A percentile compares a stretch with the other conserved stretches of the same genome.
Evolutionary conservation across 1,140 invertebrate species (phyloP).

Genomic region (Tetramorium parvispinum): DNA sequence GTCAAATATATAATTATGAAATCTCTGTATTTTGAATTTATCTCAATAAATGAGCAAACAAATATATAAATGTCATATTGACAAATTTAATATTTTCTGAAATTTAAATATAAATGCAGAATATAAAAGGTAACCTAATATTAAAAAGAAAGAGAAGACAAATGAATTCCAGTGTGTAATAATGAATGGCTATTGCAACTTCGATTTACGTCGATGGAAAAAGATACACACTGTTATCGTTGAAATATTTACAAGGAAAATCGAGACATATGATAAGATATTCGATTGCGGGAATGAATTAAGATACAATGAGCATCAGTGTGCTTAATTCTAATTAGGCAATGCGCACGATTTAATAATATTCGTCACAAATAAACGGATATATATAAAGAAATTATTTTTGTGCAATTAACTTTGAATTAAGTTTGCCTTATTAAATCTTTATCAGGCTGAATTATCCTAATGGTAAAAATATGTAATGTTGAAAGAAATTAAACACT

Average conservation of each 20-base stretch:
- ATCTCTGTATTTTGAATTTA: not conserved
- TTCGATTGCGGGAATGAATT: not conserved
- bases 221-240: not conserved
- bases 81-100: not conserved
- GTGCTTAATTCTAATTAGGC: not conserved
- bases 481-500: not conserved
- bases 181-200: slow-evolving; percentile 24
- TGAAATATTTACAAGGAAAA: slow-evolving; percentile 37
- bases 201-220: slow-evolving; percentile 23
- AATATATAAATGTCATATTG: not conserved
- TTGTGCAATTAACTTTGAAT: slow-evolving; percentile 34
- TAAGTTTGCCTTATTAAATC: not conserved
- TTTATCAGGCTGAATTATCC: not conserved
- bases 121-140: not conserved
- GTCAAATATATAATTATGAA: not conserved
- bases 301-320: not conserved
- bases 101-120: slow-evolving; percentile 10
- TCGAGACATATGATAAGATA: slow-evolving; percentile 12
- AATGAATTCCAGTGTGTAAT: slow-evolving; percentile 4
- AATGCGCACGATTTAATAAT: not conserved
- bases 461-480: not conserved
- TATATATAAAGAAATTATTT: not conserved
- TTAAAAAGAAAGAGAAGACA: not conserved
- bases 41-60: not conserved
- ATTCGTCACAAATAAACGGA: not conserved